phyloP scores from a whole-genome alignment of 2,113 vertebrate species.

The Elachura formosa region DNA sequence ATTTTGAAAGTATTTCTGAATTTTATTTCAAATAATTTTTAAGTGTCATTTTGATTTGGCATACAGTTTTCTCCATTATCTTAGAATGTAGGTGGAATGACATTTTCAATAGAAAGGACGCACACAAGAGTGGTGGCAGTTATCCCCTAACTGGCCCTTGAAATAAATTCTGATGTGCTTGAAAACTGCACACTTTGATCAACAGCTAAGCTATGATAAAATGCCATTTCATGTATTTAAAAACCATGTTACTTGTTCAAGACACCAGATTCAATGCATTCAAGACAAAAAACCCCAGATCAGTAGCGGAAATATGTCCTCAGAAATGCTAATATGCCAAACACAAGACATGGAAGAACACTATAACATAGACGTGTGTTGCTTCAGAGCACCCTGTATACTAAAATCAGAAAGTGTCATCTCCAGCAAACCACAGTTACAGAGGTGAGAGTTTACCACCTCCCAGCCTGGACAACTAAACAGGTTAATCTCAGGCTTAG shows the following conservation, averaged over 20 bases:
- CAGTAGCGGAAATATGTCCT: not conserved
- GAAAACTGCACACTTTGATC: not conserved
- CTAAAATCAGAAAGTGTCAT: not conserved
- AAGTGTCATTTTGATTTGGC: not conserved
- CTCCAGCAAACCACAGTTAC: not conserved
- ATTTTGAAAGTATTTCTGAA: not conserved
- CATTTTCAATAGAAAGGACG: not conserved
- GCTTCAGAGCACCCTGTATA: not conserved
- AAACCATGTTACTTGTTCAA: not conserved
- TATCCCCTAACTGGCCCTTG: not conserved
- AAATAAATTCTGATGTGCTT: not conserved
- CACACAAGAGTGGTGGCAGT: fast-evolving
- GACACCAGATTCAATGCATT: not conserved
- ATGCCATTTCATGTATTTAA: not conserved
- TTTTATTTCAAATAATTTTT: not conserved
- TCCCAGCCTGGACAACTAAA: not conserved
- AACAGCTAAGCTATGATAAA: not conserved
- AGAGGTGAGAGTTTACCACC: not conserved
- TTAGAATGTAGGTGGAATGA: not conserved
- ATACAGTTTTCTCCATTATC: not conserved
- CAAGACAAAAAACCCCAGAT: not conserved
- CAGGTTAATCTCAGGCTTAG: not conserved
- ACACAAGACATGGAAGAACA: not conserved
- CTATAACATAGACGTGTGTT: not conserved
- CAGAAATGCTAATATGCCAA: not conserved